Conservation (phyloP, 2,113 vertebrate genomes). For the Todiramphus chloris region DNA sequence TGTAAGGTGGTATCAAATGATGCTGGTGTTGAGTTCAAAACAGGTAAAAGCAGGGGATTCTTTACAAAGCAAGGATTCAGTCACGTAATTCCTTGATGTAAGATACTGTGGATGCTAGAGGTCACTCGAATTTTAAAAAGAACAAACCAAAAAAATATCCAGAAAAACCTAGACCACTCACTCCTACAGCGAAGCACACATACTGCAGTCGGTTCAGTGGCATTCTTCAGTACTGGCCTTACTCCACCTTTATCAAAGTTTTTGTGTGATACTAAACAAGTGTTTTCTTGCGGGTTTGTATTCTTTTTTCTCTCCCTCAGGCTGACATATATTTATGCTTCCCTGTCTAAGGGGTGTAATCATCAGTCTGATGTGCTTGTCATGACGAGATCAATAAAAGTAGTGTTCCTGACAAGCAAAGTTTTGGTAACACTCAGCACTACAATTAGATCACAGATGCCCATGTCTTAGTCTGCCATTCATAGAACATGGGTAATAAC, state of each 20-base stretch:
- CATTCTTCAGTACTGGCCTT: not conserved
- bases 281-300: too few species aligned
- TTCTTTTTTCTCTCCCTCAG: not conserved
- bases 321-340: not conserved
- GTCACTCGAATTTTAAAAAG: not conserved
- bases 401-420: not conserved
- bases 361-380: not conserved
- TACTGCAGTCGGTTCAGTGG: not conserved
- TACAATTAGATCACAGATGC: not conserved
- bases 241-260: not conserved
- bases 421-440: not conserved
- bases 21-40: not conserved
- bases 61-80: not conserved
- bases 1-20: not conserved
- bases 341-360: not conserved
- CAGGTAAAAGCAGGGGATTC: not conserved
- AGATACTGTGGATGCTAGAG: not conserved
- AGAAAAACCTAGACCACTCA: too few species aligned
- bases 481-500: not conserved
- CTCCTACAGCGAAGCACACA: not conserved
- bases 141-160: not conserved
- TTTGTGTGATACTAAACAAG: not conserved
- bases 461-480: not conserved
- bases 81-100: not conserved
- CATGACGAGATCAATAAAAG: not conserved